Evolutionary conservation across 2,797 vertebrate genomes (phyloP), one percentile per base, ranked within the genome.

Genomic region (Loris lydekkerianus): DNA sequence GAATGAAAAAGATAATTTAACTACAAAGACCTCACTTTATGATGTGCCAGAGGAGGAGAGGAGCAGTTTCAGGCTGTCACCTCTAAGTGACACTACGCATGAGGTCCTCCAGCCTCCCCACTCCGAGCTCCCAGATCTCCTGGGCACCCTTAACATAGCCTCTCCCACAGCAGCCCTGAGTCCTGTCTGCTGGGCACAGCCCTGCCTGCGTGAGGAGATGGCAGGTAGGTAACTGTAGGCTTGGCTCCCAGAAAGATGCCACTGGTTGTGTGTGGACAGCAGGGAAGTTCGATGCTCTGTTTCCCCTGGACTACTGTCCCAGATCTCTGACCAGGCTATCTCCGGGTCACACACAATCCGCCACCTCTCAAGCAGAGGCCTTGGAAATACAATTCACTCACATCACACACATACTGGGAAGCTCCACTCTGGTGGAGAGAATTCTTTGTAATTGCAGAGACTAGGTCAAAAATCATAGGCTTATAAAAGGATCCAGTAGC

Each of bases 101-200:
- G 78, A 85, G 10, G 9, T 7, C 14, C 49, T 67, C 20, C 15
- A 90, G 27, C 6, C 21, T 89, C 8, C 15, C 10, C 5, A 63
- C 18, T 63, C 67, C 3, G 31, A 83, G 21, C 17, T 70, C 31
- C 46, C 2, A n/a, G 61, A 6, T 14, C 49, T 61, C 78, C 27
- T 5, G 25, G 21, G 1, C 0, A 13, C 6, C 27, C 10, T 17
- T 29, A 31, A 65, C 6, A 43, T 3, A 84, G 25, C 11, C 40
- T 78, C 34, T 49, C 13, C 31, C 37, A 63, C 7, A 2, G 7
- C 2, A 21, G 1, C 21, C 34, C 27, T 18, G 53, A 0, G 0
- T 65, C 34, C 29, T 67, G n/a, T 34, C 72, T 2, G 0, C 13
- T 23, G 37, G 31, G 14, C 25, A 7, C 10, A 76, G 10, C 46